Conservation (phyloP, 2,113 vertebrate genomes). For the Bambusicola thoracicus region DNA sequence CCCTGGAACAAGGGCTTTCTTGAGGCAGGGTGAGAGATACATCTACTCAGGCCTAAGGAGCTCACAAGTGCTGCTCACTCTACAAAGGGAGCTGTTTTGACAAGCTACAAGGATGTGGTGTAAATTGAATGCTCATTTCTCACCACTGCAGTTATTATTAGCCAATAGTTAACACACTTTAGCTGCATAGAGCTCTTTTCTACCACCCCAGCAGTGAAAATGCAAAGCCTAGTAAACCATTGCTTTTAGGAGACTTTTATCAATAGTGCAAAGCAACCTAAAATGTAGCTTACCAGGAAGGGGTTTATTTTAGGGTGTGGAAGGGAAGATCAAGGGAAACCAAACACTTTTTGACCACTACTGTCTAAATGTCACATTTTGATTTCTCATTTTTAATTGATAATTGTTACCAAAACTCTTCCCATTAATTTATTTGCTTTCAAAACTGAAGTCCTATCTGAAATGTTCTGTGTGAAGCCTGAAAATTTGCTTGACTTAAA, state of each 20-base stretch:
- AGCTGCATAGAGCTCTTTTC: background rate
- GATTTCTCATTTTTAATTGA: background rate
- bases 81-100: background rate
- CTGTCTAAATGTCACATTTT: background rate
- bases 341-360: background rate
- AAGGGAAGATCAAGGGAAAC: background rate
- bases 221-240: background rate
- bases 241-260: background rate
- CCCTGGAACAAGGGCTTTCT: background rate
- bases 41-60: background rate
- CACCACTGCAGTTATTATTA: background rate
- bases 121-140: background rate
- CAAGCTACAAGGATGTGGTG: background rate
- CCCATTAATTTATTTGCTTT: background rate
- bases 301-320: background rate
- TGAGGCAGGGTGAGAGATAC: fast-evolving
- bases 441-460: background rate
- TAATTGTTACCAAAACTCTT: background rate
- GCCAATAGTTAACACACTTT: background rate
- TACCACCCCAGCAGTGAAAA: background rate
- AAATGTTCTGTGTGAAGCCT: background rate
- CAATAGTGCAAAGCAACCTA: background rate
- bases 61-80: background rate
- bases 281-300: background rate
- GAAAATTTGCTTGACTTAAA: background rate